Evolutionary conservation across 2,888 invertebrate genomes (phyloP), one percentile per base, ranked within the genome.

Genomic region (Brenthis daphne): DNA sequence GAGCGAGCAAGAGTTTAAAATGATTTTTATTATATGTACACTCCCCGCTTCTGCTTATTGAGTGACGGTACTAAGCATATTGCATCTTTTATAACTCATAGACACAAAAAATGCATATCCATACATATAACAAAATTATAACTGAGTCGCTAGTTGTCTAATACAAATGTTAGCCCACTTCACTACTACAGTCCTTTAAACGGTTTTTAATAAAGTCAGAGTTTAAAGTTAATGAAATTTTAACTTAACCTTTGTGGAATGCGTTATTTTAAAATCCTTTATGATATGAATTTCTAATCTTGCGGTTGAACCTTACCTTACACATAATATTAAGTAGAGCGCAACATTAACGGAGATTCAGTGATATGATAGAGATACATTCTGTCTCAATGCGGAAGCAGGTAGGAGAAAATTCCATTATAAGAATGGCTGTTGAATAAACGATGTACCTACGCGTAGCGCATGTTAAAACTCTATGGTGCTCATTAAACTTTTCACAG

Each of bases 401-500:
- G 64, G 70, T 66, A 64, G 58, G 77, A 73, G 74, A 75, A 77
- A 77, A 77, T 78, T 79, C 69, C 65, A 71, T 69, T 70, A 73
- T 70, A 72, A 67, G 64, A 74, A 74, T 73, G 73, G 69, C 67
- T 65, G 70, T 64, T 73, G 64, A 73, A 70, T 67, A 71, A 73
- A 64, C 68, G 61, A 73, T 63, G 66, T 67, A 72, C 16, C 16
- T 16, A 16, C 67, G 68, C 68, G 71, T 70, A 51, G 54, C 64
- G 64, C 66, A 69, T 70, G 57, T 51, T 64, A 56, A 64, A 64
- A 50, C 53, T 65, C 64, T 69, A 69, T 61, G 61, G 63, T 37
- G 64, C 68, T 73, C 64, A 71, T 72, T 73, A 73, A 73, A 72
- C 51, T 65, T 58, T 65, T 57, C 65, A 50, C 51, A 20, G 53